These are phyloP conservation scores for Sminthurinus signatus DNA, from an alignment of 1,140 invertebrate species.

Conservation along the genomic window DNA sequence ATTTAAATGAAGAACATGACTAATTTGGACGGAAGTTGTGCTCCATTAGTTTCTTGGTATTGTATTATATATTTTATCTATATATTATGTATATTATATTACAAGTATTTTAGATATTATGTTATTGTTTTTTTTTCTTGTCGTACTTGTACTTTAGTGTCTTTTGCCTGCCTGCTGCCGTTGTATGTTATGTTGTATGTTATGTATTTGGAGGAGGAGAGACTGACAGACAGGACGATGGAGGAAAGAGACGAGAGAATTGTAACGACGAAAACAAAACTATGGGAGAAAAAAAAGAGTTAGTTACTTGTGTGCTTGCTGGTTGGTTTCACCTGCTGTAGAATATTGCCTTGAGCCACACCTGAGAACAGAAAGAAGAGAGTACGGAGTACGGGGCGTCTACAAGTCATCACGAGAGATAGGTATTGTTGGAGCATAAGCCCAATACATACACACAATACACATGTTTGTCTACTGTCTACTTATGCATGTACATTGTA, in stretches of 20 bases:
- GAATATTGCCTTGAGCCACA: not conserved
- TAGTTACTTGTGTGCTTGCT: not conserved
- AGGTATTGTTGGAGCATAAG: not conserved
- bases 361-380: too few relatives aligned
- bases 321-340: not conserved
- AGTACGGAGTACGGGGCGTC: too few relatives aligned
- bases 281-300: not conserved
- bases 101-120: not conserved
- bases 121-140: not conserved
- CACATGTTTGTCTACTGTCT: too few relatives aligned
- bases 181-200: not conserved
- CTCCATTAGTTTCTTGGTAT: slow-evolving; percentile 3
- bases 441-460: not conserved
- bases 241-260: not conserved
- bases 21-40: slow-evolving; percentile 1
- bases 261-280: not conserved
- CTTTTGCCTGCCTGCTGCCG: not conserved
- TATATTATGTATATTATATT: too few relatives aligned
- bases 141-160: not conserved
- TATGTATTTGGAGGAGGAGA: not conserved
- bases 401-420: not conserved
- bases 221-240: not conserved
- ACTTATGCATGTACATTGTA: too few relatives aligned
- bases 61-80: too few relatives aligned
- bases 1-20: not conserved